Evolutionary conservation across 2,888 invertebrate genomes (phyloP), one percentile per base, ranked within the genome.

Genomic region (Eilema depressum): DNA sequence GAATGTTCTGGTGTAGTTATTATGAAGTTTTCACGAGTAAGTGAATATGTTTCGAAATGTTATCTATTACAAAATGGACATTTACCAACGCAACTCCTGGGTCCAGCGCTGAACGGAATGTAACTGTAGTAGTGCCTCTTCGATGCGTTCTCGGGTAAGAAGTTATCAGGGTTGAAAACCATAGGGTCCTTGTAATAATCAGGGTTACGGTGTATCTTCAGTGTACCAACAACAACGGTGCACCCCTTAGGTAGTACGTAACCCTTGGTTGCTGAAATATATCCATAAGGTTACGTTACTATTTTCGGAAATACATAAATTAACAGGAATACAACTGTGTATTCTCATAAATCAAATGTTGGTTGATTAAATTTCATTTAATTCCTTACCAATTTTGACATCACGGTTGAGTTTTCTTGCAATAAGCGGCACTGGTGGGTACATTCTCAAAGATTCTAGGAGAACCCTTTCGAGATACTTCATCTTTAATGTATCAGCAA

Each of bases 381-480:
- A n/a, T 3, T 23, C 25, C 83, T 81, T 88, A 97, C 97, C 96
- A 73, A 97, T 95, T 92, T 97, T 96, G 4, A 98, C 95, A 83
- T 98, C 97, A 68, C 96, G 96, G 68, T 96, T 96, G 2, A 81
- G 73, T 74, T 97, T 96, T 66, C 98, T 96, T 0, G 97, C 98
- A 83, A 98, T 98, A 56, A 97, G 86, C 0, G 98, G 98, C 74
- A 98, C 98, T 85, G 98, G 98, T 84, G 98, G 98, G 88, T 97
- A 98, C 96, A 98, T 91, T 74, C 98, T 96, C 28, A 98, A 93
- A 0, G 98, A 96, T 89, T 98, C 98, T 88, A 98, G 96, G 60
- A 98, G 96, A 60, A 97, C 97, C 73, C 98, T 95, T 86, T 98
- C 98, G 68, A 98, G 91, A 81, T 98, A 98, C 82, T 98, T 98